phyloP scores from a whole-genome alignment of 2,113 vertebrate species.

The Cheirogaleus medius region DNA sequence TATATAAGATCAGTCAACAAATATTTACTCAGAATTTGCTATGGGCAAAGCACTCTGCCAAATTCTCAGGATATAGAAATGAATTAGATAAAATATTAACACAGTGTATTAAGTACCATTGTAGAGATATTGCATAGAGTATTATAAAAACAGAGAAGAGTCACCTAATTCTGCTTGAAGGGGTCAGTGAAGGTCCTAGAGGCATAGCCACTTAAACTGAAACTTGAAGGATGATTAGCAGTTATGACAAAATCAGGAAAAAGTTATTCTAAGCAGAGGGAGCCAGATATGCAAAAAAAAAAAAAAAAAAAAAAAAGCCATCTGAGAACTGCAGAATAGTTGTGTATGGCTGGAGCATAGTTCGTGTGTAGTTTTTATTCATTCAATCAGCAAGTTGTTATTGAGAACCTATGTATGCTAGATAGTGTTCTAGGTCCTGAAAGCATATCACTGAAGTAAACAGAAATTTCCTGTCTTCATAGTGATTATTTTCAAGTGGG shows the following conservation, averaged over 20 bases:
- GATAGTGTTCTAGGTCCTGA: neutral
- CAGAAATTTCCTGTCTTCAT: neutral
- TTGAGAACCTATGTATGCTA: neutral
- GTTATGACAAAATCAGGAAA: neutral
- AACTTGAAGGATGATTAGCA: neutral
- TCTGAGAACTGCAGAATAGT: neutral
- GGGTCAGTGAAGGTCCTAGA: neutral
- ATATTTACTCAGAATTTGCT: neutral
- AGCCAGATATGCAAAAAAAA: neutral
- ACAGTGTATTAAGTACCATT: neutral
- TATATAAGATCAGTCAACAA: conserved; percentile 27
- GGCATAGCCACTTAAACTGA: neutral
- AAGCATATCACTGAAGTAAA: neutral
- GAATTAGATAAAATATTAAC: conserved; percentile 26
- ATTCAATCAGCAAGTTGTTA: neutral
- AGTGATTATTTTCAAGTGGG: neutral
- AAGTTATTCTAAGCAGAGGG: neutral
- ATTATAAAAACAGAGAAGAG: neutral
- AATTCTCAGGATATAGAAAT: conserved; percentile 23
- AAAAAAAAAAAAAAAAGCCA: neutral
- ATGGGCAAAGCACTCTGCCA: neutral
- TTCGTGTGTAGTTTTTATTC: neutral
- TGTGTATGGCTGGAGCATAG: neutral
- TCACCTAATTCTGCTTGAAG: neutral
- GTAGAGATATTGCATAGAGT: neutral